Evolutionary conservation across 2,113 vertebrate genomes (phyloP).

Genomic region (Gopherus evgoodei): DNA sequence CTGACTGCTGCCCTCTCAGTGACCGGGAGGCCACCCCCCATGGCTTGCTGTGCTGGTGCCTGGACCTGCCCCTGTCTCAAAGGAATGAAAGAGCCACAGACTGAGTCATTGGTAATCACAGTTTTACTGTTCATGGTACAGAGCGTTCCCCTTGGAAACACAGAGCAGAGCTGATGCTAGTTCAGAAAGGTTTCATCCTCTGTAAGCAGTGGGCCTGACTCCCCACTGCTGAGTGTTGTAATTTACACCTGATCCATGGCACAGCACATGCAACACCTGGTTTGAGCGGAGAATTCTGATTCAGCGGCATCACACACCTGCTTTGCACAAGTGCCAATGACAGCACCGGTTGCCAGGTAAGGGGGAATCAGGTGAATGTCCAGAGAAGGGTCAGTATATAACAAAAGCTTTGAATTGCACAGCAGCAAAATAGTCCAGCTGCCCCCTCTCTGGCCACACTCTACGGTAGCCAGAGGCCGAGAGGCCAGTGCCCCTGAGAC

Average conservation of each 20-base stretch:
- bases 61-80: background rate
- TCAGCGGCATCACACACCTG: background rate
- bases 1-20: too few relatives aligned
- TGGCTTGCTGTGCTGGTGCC: too few relatives aligned
- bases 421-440: background rate
- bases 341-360: background rate
- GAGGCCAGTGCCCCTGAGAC: background rate
- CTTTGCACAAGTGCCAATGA: background rate
- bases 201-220: rapidly evolving
- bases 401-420: background rate
- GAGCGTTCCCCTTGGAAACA: background rate
- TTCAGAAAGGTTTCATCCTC: background rate
- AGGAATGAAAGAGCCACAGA: background rate
- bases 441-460: background rate
- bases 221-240: rapidly evolving
- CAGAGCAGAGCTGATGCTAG: background rate
- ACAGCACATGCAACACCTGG: background rate
- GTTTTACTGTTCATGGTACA: background rate
- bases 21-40: too few relatives aligned
- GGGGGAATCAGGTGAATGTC: background rate
- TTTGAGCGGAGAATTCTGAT: background rate
- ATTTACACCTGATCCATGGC: background rate
- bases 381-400: background rate
- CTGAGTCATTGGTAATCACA: background rate
- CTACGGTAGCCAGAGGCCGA: background rate